Evolutionary conservation across 2,888 invertebrate species (phyloP).

Genomic region (Stenchaetothrips biformis): DNA sequence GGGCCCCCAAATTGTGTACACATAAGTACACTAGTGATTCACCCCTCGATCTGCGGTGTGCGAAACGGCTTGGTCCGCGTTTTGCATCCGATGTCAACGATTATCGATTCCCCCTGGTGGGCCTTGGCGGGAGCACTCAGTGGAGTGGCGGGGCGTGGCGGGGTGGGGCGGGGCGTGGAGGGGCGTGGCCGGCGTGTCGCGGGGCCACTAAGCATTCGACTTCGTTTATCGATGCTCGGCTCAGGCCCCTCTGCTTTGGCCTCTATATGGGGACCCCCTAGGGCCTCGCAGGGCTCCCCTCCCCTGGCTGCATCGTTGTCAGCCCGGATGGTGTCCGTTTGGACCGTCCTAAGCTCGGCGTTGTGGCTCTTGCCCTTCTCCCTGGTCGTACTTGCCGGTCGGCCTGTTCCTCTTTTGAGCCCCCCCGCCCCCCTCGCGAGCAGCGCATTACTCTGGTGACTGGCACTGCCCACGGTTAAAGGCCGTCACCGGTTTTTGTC

Average conservation of each 20-base stretch:
- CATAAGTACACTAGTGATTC: no score
- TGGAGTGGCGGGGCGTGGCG: no score
- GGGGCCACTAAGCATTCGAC: neutral
- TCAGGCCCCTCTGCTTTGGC: neutral
- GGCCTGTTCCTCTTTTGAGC: no score
- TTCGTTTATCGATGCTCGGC: neutral
- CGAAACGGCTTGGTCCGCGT: neutral
- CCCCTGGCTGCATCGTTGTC: neutral
- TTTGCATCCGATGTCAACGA: neutral
- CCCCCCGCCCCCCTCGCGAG: no score
- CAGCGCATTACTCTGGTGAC: no score
- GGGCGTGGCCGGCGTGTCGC: neutral
- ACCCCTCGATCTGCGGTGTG: no score
- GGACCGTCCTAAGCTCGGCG: neutral
- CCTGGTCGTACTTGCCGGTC: neutral
- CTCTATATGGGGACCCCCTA: no score
- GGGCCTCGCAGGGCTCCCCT: neutral
- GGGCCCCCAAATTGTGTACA: no score
- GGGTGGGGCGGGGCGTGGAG: neutral
- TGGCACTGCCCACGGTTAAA: no score
- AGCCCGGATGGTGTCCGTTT: neutral
- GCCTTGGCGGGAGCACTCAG: neutral
- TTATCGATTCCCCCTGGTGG: neutral
- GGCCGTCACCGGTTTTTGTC: no score
- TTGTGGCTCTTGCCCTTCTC: neutral